Conservation (phyloP, 2,113 vertebrate species). For the Glaucidium brasilianum region DNA sequence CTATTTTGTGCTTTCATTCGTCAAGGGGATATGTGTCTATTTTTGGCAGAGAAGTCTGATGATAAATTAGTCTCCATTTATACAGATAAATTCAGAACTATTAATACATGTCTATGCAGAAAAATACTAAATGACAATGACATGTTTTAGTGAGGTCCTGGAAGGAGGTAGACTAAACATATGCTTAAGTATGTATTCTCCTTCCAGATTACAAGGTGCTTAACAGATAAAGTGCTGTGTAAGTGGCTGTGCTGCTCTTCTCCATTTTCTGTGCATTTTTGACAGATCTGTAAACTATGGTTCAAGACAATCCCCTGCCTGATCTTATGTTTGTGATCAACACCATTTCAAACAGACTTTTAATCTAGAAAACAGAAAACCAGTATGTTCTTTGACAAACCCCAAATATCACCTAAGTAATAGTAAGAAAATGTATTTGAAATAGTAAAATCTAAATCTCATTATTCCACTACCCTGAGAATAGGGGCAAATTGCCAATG, state of each 20-base stretch:
- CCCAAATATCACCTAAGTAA: neutral
- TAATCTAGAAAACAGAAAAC: neutral
- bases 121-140: neutral
- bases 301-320: neutral
- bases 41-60: neutral
- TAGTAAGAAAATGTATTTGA: neutral
- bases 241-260: neutral
- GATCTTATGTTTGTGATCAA: neutral
- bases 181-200: neutral
- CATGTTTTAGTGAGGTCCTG: neutral
- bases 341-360: neutral
- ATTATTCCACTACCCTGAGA: constrained; percentile 10
- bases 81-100: neutral
- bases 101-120: neutral
- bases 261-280: neutral
- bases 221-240: constrained; percentile 30
- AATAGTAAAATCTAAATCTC: constrained; percentile 1
- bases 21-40: neutral
- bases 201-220: constrained; percentile 20
- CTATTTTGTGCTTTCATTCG: neutral
- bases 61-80: neutral
- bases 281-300: neutral
- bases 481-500: neutral
- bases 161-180: neutral
- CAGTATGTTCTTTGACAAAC: neutral